Evolutionary conservation across 2,113 vertebrate genomes (phyloP), one percentile per base, ranked within the genome.

Genomic region (Perognathus longimembris): DNA sequence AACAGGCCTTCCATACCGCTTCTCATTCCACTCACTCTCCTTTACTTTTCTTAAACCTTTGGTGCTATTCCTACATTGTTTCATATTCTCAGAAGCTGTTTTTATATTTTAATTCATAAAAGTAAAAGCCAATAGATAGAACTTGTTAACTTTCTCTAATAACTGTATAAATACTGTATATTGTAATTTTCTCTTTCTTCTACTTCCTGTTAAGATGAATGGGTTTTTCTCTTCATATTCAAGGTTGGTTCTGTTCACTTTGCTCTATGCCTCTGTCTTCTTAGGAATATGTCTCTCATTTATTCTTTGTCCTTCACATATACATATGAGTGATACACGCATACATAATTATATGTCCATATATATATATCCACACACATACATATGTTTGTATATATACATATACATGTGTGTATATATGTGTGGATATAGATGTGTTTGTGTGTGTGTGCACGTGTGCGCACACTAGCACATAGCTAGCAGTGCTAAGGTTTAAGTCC

Each of bases 101-200:
- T 61, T 89, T 26, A 36, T 81, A 79, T 71, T 92, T 92, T 73
- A 91, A 70, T 75, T 92, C 42, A 73, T 50, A 42, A 61, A 54
- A 78, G 74, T 77, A 1, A 7, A 64, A 74, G 30, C 5, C 26
- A 73, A 50, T 15, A 70, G 50, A 30, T 34, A 4, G 38, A 88
- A 82, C 21, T 74, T n/a, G 36, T 71, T 61, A 86, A 36, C 11
- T 3, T 78, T 36, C 21, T 79, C 38, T 17, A 34, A 7, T 32
- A 63, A 28, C 1, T 73, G 28, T 81, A 30, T 20, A 59, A 36
- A 30, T 34, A 45, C 15, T 14, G 50, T 36, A 30, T 24, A 22
- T 22, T 61, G 6, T 1, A 9, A 21, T 10, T 6, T 71, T 85
- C 32, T 12, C 45, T 26, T 54, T 54, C 5, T 38, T 38, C 2